Conservation (phyloP, 2,888 invertebrate genomes). For the Synanthedon andrenaeformis region DNA sequence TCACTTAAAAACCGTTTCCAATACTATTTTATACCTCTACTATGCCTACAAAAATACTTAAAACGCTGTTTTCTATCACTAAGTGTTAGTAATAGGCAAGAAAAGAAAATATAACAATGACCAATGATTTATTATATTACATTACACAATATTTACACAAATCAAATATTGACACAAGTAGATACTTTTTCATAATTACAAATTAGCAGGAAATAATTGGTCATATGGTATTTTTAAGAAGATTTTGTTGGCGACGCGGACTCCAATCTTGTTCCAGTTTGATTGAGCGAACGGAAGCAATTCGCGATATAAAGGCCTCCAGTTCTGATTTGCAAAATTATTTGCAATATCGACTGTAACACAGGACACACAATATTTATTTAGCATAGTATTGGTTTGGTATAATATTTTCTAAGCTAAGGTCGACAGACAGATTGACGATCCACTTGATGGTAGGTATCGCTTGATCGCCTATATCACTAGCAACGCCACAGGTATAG, state of each 20-base stretch:
- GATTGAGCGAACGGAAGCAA: constrained; percentile 66
- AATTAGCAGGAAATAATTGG: constrained; percentile 27
- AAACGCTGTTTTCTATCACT: too few species aligned
- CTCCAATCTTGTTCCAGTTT: constrained; percentile 67
- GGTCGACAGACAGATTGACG: too few species aligned
- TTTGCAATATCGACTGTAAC: constrained; percentile 68
- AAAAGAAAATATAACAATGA: too few species aligned
- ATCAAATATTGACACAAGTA: background rate
- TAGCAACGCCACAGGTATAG: too few species aligned
- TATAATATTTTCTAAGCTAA: background rate
- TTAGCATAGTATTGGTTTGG: background rate
- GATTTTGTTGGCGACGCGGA: constrained; percentile 64
- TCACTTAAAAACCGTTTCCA: too few species aligned
- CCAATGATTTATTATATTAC: background rate
- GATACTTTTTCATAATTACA: background rate
- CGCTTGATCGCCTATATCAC: too few species aligned
- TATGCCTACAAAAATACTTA: too few species aligned
- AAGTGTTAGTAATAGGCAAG: too few species aligned
- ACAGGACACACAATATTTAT: constrained; percentile 1
- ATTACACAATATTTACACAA: background rate
- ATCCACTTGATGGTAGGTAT: too few species aligned
- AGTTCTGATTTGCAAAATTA: constrained; percentile 70
- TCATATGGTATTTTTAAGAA: constrained; percentile 67
- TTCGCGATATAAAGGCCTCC: constrained; percentile 70
- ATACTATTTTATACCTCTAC: too few species aligned